Evolutionary conservation across 2,797 vertebrate genomes (phyloP), one percentile per base, ranked within the genome.

Genomic region (Avahi laniger): DNA sequence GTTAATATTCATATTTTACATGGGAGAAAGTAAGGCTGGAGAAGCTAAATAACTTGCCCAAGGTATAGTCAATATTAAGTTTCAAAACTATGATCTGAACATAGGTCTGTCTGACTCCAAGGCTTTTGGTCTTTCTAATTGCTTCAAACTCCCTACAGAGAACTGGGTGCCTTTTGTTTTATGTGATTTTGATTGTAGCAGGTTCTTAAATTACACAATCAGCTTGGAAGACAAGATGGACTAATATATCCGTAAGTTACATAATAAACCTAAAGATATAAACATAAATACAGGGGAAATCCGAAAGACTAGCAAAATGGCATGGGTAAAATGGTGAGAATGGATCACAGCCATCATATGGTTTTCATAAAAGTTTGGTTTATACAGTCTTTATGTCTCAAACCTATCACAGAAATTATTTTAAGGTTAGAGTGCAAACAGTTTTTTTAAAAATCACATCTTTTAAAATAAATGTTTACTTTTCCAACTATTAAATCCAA

Each of bases 201-300:
- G 54, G 79, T 79, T 92, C 35, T 54, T 63, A 69, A 89, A 93
- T 94, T 65, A 87, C 18, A 70, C 33, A 93, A 69, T 50, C 59
- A 95, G 20, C 13, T 89, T 35, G 9, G 41, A 90, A 82, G 48
- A 82, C n/a, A 93, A 91, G n/a, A 70, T 59, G 15, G 24, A 88
- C 22, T 83, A 95, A 91, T 4, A 72, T 15, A 70, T n/a, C 86
- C 4, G 10, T 65, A 89, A 65, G 2, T 52, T 82, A 95, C 0
- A 76, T 20, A 72, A 65, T 35, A 76, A 33, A 93, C 20, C 81
- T 57, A 76, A 78, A 92, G 52, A 92, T 12, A 89, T 35, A 90
- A 94, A 96, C 69, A 93, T 91, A 91, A 89, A 69, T 72, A 91
- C 54, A 4, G 12, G 10, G 24, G 26, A 63, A 95, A 82, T 70